Conservation (phyloP, 1,140 invertebrate genomes). For the Tyrophagus putrescentiae region DNA sequence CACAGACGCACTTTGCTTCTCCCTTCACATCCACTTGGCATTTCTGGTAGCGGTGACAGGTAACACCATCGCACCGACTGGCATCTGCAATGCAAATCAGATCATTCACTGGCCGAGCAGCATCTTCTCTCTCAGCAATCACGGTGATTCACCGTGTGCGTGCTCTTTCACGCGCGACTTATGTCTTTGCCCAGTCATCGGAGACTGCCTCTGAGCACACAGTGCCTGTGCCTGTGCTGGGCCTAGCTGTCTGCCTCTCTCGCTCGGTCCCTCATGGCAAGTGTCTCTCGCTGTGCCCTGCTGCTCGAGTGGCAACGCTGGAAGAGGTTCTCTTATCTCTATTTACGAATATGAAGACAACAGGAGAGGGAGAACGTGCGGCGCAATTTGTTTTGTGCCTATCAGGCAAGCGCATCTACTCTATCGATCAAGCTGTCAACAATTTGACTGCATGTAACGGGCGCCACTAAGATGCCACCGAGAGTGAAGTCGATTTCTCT, state of each 20-base stretch:
- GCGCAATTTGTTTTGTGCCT: conserved; percentile 2
- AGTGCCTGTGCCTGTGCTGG: neutral
- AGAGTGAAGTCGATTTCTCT: neutral
- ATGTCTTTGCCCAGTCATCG: too few relatives aligned
- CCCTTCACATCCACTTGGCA: conserved; percentile 64
- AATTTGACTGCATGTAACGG: neutral
- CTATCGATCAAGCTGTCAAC: conserved; percentile 14
- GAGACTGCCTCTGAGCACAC: neutral
- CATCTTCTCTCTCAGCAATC: too few relatives aligned
- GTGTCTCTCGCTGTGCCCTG: too few relatives aligned
- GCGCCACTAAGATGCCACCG: neutral
- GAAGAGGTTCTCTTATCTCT: neutral
- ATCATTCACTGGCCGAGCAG: too few relatives aligned
- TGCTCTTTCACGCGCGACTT: too few relatives aligned
- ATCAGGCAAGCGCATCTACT: neutral
- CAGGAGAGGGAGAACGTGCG: neutral
- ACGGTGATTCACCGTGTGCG: too few relatives aligned
- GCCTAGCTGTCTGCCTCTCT: neutral
- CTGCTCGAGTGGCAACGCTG: neutral
- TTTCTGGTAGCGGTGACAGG: conserved; percentile 63
- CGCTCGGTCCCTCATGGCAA: too few relatives aligned
- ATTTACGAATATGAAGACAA: neutral
- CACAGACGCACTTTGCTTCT: conserved; percentile 55
- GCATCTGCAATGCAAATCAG: too few relatives aligned
- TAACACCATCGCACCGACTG: conserved; percentile 33